Evolutionary conservation across 2,797 vertebrate genomes (phyloP).

Genomic region (Tauraco hartlaubi): DNA sequence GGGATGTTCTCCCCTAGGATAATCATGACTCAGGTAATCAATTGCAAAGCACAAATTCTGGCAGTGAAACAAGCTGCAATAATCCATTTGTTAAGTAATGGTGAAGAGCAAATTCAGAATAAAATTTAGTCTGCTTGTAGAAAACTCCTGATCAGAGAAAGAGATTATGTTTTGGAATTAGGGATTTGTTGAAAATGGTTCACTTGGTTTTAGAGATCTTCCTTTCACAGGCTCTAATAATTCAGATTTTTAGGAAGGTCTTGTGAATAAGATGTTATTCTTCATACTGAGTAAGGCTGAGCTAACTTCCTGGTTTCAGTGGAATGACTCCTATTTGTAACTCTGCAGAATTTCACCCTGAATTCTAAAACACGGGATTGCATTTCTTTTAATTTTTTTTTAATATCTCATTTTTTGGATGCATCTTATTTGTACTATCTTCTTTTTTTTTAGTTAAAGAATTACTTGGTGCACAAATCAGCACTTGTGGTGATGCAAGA

Average conservation of each 20-base stretch:
- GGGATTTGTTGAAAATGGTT: background rate
- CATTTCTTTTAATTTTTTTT: background rate
- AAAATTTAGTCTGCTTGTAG: background rate
- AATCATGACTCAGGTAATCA: background rate
- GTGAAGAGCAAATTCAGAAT: background rate
- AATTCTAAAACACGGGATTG: background rate
- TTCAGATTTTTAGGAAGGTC: background rate
- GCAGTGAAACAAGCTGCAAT: background rate
- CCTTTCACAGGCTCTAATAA: background rate
- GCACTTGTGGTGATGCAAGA: background rate
- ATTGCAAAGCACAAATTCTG: background rate
- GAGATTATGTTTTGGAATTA: background rate
- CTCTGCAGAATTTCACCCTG: background rate
- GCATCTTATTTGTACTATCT: background rate
- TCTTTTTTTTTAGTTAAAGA: background rate
- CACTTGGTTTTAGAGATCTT: background rate
- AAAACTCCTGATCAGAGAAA: background rate
- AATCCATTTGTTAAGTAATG: background rate
- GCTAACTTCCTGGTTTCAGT: background rate
- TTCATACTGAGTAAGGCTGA: background rate
- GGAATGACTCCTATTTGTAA: background rate
- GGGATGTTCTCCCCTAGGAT: background rate
- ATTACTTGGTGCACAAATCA: background rate
- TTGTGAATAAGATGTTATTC: background rate
- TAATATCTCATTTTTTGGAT: background rate